Evolutionary conservation across 1,140 invertebrate genomes (phyloP).

Genomic region (Ooceraea biroi): DNA sequence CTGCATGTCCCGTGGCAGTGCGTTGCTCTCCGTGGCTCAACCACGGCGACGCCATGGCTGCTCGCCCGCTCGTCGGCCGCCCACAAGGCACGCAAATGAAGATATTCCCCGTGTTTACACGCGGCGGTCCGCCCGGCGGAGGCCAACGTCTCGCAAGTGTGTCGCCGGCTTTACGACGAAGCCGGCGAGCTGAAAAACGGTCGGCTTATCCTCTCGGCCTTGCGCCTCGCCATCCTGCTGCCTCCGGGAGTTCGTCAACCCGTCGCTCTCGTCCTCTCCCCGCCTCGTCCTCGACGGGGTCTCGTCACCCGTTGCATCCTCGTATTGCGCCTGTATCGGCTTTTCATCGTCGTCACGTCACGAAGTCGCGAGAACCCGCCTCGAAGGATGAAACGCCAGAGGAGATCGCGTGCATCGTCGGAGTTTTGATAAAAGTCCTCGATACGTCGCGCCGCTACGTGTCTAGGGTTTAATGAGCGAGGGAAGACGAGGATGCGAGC

Average conservation of each 20-base stretch:
- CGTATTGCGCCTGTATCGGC: constrained; percentile 21
- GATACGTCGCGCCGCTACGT: constrained; percentile 45
- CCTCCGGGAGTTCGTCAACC: constrained; percentile 64
- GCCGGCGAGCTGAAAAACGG: constrained; percentile 65
- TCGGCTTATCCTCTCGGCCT: constrained; percentile 68
- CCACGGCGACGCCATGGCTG: constrained; percentile 31
- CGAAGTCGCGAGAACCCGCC: constrained; percentile 41
- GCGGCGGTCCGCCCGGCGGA: constrained; percentile 51
- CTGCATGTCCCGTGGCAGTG: constrained; percentile 61
- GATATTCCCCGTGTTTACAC: constrained; percentile 77
- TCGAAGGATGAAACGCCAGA: constrained; percentile 22
- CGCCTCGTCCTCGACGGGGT: not conserved
- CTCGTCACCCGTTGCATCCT: not conserved
- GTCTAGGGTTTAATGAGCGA: constrained; percentile 46
- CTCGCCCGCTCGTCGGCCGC: constrained; percentile 46
- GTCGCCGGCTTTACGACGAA: constrained; percentile 57
- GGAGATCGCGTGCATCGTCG: constrained; percentile 27
- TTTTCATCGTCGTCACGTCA: constrained; percentile 44
- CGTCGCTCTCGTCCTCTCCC: constrained; percentile 14
- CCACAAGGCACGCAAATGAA: constrained; percentile 77
- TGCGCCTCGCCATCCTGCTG: constrained; percentile 54
- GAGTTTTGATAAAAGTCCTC: constrained; percentile 35
- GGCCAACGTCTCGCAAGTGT: constrained; percentile 77
- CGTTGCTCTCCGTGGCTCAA: constrained; percentile 48
- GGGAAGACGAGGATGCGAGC: constrained; percentile 18